These are phyloP conservation scores for Meriones psammophilus DNA, from an alignment of 2,797 vertebrate genomes.

Conservation along the genomic window DNA sequence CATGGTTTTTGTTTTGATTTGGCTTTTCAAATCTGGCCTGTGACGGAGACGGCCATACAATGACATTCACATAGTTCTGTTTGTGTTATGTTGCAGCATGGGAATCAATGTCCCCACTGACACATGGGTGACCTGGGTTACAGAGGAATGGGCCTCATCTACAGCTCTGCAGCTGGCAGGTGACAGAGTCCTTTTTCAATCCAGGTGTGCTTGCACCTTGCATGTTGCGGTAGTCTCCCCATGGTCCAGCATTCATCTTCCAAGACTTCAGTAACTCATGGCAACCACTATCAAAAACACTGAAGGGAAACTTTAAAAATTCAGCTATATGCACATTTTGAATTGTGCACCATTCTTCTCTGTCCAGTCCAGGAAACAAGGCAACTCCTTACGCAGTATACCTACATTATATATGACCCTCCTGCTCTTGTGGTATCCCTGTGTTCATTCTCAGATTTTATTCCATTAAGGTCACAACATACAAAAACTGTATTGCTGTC, in stretches of 20 bases:
- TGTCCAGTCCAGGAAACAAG: neutral
- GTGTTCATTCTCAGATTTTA: too few relatives aligned
- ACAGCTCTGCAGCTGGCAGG: too few relatives aligned
- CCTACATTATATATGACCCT: too few relatives aligned
- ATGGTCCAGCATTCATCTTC: accelerated
- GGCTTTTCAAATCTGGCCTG: neutral
- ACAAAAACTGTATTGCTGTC: accelerated
- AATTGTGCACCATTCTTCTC: neutral
- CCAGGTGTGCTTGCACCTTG: too few relatives aligned
- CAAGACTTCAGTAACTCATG: neutral
- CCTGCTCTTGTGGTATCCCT: neutral
- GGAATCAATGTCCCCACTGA: neutral
- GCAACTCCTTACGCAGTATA: neutral
- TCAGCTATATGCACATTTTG: neutral
- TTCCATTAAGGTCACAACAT: too few relatives aligned
- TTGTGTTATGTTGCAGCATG: neutral
- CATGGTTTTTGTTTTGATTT: neutral
- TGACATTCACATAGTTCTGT: neutral
- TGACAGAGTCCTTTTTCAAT: neutral
- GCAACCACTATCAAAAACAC: neutral
- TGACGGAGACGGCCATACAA: too few relatives aligned
- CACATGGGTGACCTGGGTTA: too few relatives aligned
- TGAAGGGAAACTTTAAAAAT: neutral
- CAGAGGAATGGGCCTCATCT: neutral
- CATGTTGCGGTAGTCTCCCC: too few relatives aligned